A percentile compares a stretch with the other conserved stretches of the same genome.
phyloP scores from a whole-genome alignment of 2,888 invertebrate species.

The Coecobrya sp. region DNA sequence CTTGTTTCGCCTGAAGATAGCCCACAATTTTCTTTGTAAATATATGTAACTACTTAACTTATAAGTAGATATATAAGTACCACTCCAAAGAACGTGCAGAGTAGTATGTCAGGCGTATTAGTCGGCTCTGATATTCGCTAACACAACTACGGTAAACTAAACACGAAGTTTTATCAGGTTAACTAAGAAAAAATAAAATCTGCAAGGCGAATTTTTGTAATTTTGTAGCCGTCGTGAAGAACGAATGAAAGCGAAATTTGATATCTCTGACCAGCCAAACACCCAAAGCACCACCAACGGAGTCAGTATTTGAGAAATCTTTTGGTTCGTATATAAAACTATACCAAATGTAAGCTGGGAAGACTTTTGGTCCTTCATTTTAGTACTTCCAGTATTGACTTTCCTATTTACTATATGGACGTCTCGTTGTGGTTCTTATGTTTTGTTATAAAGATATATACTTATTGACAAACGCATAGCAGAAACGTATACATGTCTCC shows the following conservation, averaged over 20 bases:
- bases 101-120: too few species aligned
- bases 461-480: neutral
- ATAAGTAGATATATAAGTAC: too few species aligned
- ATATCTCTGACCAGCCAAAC: neutral
- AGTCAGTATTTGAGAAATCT: neutral
- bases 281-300: neutral
- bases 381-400: slow-evolving; percentile 33
- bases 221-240: neutral
- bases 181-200: too few species aligned
- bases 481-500: neutral
- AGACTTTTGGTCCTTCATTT: neutral
- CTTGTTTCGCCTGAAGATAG: neutral
- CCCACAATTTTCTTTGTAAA: neutral
- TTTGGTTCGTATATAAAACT: neutral
- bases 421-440: neutral
- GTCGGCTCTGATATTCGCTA: too few species aligned
- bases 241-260: neutral
- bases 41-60: neutral
- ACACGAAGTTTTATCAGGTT: too few species aligned
- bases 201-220: too few species aligned
- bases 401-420: neutral
- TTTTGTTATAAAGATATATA: neutral
- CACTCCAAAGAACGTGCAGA: too few species aligned
- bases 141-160: too few species aligned
- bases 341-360: neutral